Conservation (phyloP, 2,113 vertebrate species). For the Madoqua kirkii region DNA sequence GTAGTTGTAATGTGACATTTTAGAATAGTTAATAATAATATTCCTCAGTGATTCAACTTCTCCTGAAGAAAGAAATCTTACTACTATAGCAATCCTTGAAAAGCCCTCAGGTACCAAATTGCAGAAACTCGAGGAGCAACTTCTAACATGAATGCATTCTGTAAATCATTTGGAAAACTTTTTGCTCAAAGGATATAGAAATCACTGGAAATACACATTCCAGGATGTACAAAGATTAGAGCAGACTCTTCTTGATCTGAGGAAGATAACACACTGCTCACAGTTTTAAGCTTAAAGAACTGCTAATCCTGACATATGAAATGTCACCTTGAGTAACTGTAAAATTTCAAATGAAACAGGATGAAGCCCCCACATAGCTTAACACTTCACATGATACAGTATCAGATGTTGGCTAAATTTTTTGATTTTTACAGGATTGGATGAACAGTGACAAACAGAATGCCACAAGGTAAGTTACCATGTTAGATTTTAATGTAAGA, state of each 20-base stretch:
- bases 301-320: background rate
- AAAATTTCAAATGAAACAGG: background rate
- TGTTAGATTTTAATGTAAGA: background rate
- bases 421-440: background rate
- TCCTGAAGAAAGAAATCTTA: background rate
- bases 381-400: background rate
- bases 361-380: background rate
- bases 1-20: background rate
- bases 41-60: background rate
- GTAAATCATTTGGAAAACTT: background rate
- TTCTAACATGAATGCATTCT: background rate
- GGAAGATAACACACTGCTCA: background rate
- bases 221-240: background rate
- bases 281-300: background rate
- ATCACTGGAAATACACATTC: background rate
- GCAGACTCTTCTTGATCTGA: background rate
- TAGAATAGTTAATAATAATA: background rate
- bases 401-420: background rate
- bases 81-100: background rate
- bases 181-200: background rate
- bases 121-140: background rate
- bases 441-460: background rate
- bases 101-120: background rate
- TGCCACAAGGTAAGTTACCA: background rate
- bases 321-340: background rate